Evolutionary conservation across 1,140 invertebrate species (phyloP).

Genomic region (Zophobas atratus): DNA sequence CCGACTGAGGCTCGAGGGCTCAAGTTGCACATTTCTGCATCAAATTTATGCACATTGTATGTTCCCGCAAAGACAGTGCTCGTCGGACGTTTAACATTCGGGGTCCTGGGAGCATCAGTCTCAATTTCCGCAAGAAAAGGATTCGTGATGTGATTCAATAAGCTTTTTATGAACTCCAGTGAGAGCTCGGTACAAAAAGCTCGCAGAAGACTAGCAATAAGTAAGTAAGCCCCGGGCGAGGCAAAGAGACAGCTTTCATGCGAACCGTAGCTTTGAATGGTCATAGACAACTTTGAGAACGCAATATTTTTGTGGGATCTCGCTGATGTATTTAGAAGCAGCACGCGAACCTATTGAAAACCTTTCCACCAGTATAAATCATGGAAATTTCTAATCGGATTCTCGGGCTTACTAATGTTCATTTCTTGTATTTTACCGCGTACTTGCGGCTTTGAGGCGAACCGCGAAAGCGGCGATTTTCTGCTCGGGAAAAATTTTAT

Average conservation of each 20-base stretch:
- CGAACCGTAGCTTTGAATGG: constrained; percentile 52
- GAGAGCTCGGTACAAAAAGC: constrained; percentile 53
- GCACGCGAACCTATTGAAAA: constrained; percentile 53
- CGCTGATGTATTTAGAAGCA: constrained; percentile 47
- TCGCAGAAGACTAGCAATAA: constrained; percentile 53
- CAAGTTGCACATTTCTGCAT: too few species aligned
- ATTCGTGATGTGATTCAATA: constrained; percentile 60
- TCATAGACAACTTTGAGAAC: constrained; percentile 51
- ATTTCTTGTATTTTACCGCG: constrained; percentile 38
- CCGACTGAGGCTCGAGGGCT: too few species aligned
- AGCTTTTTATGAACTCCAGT: constrained; percentile 36
- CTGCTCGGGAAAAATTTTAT: too few species aligned
- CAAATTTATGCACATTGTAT: too few species aligned
- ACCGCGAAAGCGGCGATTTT: background rate
- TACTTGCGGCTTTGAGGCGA: constrained; percentile 1
- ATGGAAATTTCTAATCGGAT: constrained; percentile 54
- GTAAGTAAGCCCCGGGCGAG: constrained; percentile 56
- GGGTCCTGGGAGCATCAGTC: background rate
- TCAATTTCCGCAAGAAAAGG: constrained; percentile 56
- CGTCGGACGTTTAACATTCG: too few species aligned
- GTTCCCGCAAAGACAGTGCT: too few species aligned
- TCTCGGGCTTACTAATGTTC: constrained; percentile 46
- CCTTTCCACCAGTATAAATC: constrained; percentile 48
- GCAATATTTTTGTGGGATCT: constrained; percentile 47
- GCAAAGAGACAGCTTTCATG: constrained; percentile 49